phyloP scores from a whole-genome alignment of 2,113 vertebrate genomes.

The Malurus melanocephalus region DNA sequence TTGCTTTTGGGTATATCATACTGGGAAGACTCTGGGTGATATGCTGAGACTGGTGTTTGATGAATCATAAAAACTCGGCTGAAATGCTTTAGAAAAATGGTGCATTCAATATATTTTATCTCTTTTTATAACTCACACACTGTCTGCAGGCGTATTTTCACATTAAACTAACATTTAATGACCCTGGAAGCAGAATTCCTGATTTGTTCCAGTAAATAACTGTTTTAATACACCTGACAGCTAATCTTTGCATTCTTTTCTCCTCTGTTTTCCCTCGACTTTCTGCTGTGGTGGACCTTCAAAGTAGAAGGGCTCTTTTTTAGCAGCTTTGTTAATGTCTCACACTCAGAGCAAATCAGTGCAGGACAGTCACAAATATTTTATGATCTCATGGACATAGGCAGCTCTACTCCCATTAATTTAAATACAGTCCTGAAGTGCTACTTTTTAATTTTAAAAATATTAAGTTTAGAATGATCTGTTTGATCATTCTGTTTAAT shows the following conservation, averaged over 20 bases:
- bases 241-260: neutral
- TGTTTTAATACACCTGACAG: neutral
- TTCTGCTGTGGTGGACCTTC: neutral
- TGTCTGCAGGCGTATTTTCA: neutral
- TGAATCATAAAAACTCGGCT: constrained; percentile 26
- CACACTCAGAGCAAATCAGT: neutral
- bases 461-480: neutral
- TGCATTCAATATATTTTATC: constrained; percentile 29
- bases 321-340: neutral
- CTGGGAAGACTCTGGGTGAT: neutral
- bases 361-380: neutral
- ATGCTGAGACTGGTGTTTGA: constrained; percentile 8
- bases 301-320: neutral
- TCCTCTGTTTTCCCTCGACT: neutral
- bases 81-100: constrained; percentile 30
- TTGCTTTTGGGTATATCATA: neutral
- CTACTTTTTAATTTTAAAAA: neutral
- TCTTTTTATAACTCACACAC: constrained; percentile 24
- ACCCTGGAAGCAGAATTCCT: neutral
- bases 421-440: neutral
- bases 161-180: constrained; percentile 46
- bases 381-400: neutral
- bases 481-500: neutral
- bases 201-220: constrained; percentile 43
- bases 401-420: neutral